phyloP scores from a whole-genome alignment of 1,140 invertebrate species.

The Cydia fagiglandana region DNA sequence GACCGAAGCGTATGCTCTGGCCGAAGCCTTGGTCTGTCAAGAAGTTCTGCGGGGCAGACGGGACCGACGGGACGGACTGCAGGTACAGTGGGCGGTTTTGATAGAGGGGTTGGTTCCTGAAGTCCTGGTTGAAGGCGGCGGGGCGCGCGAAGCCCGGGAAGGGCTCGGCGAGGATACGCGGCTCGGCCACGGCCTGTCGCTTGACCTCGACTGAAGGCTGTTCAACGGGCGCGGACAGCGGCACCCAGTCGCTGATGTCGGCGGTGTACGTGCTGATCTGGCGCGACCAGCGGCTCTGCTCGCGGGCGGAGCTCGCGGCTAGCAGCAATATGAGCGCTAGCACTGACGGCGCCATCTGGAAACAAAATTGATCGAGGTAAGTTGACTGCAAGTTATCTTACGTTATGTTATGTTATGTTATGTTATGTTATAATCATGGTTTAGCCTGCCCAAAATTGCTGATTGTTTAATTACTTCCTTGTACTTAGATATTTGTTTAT shows the following conservation, averaged over 20 bases:
- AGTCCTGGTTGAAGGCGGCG: slow-evolving; percentile 65
- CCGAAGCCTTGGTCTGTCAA: slow-evolving; percentile 68
- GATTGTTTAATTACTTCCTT: no score
- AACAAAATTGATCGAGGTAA: slow-evolving; percentile 39
- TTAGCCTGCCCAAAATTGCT: no score
- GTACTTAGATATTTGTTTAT: no score
- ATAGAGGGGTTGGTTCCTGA: slow-evolving; percentile 58
- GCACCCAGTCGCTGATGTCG: slow-evolving; percentile 73
- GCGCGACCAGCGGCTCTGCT: slow-evolving; percentile 78
- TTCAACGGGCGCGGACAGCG: slow-evolving; percentile 56
- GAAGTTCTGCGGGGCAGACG: slow-evolving; percentile 68
- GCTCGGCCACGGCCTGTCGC: slow-evolving; percentile 72
- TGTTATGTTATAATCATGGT: no score
- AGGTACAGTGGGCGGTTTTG: slow-evolving; percentile 70
- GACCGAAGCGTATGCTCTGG: slow-evolving; percentile 63
- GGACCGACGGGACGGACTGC: slow-evolving; percentile 62
- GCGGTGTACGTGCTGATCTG: slow-evolving; percentile 73
- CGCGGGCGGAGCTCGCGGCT: slow-evolving; percentile 68
- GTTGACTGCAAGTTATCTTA: background rate
- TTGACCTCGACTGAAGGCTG: slow-evolving; percentile 50
- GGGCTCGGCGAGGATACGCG: slow-evolving; percentile 77
- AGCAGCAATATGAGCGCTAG: slow-evolving; percentile 69
- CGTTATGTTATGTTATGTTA: no score
- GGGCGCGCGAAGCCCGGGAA: slow-evolving; percentile 71
- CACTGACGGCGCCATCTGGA: slow-evolving; percentile 63